Base-by-base conservation (phyloP, 2,113 vertebrate genomes). In the Poecile atricapillus region DNA sequence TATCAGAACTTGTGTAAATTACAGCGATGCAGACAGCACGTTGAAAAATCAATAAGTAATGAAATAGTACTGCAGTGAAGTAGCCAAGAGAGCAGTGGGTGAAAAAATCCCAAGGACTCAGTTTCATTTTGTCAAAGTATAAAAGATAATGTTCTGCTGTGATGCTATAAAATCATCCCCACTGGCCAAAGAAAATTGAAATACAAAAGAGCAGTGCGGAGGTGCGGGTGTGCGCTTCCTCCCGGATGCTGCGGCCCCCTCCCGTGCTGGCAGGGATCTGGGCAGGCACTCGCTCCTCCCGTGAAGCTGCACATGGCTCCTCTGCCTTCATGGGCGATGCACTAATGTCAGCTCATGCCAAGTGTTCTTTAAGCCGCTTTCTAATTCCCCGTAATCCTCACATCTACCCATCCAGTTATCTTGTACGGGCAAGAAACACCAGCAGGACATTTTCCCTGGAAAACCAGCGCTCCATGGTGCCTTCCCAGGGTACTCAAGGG, bases 21-120 rank as follows among this genome's bases (percentile, higher is more conserved):
- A 98, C 97, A 98, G 95, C 95, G 96, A 98, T 97, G 98, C 97
- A 97, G 97, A 97, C 97, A 97, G 97, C 93, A 97, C 63, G 91
- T 95, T 95, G 97, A 94, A 98, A 98, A 98, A 98, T 98, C 98
- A 98, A 98, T 98, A 98, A 97, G 97, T 98, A 98, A 98, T 98
- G 98, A 98, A 98, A 98, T 97, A 98, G 97, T 98, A 98, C 96
- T 96, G 97, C 90, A 97, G 95, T 96, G 94, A 97, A 98, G 98
- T 97, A 98, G 97, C 97, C 97, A 98, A 97, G 98, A 98, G 97
- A 98, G 98, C 97, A 97, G 95, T 97, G 98, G 97, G 97, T 98
- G 97, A 97, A 98, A 97, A 98, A 98, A 98, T 98, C 97, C 97
- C 96, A 96, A 98, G 98, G 97, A 98, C 90, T 95, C 94, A 15